phyloP scores from a whole-genome alignment of 2,113 vertebrate genomes.

The Hepsetus odoe region DNA sequence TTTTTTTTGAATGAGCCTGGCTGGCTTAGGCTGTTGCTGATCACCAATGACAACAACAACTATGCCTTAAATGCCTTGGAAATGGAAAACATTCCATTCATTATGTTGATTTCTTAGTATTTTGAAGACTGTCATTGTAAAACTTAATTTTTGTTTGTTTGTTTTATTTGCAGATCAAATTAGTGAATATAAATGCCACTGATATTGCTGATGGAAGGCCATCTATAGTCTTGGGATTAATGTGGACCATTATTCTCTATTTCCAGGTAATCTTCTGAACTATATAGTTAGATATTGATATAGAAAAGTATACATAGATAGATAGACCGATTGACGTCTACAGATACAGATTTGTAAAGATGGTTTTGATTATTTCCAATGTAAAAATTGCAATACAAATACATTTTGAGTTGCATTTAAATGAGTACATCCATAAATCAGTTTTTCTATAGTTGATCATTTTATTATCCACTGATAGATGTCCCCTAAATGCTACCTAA shows the following conservation, averaged over 20 bases:
- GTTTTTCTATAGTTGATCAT: background rate
- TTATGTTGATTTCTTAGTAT: background rate
- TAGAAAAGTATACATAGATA: background rate
- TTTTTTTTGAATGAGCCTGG: constrained; percentile 24
- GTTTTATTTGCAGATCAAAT: constrained; percentile 83
- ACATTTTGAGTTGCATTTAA: no score
- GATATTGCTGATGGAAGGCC: constrained; percentile 96
- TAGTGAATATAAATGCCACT: constrained; percentile 98
- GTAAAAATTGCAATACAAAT: no score
- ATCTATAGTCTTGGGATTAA: constrained; percentile 91
- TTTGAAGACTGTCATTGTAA: background rate
- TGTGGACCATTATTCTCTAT: constrained; percentile 98
- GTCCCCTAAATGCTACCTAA: background rate
- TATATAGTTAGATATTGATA: background rate
- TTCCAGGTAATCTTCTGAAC: constrained; percentile 84
- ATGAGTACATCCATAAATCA: no score
- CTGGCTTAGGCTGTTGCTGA: constrained; percentile 44
- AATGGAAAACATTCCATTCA: background rate
- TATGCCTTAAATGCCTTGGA: constrained; percentile 51
- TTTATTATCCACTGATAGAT: background rate
- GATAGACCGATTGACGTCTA: no score
- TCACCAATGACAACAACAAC: constrained; percentile 34
- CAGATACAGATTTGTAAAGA: no score
- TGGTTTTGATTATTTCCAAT: no score
- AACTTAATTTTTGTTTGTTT: background rate